A percentile compares a stretch with the other conserved stretches of the same genome.
Evolutionary conservation across 2,797 vertebrate species (phyloP).

Genomic region (Borostomias antarcticus): DNA sequence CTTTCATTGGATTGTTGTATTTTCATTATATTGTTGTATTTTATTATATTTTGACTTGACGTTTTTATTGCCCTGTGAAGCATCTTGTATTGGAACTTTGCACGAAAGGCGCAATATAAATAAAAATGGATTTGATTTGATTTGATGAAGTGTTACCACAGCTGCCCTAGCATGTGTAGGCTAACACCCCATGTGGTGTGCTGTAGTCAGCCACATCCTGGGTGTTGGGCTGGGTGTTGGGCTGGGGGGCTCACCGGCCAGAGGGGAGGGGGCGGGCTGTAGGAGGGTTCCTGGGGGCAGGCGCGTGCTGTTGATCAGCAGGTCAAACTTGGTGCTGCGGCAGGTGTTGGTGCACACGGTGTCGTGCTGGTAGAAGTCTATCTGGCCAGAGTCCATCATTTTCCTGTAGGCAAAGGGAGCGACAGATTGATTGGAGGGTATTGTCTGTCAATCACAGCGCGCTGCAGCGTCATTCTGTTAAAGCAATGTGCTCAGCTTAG

Average conservation of each 20-base stretch:
- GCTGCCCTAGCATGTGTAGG: not conserved
- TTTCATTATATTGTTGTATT: too few relatives aligned
- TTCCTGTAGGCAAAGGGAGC: constrained; percentile 77
- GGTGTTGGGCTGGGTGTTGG: not conserved
- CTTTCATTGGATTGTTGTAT: too few relatives aligned
- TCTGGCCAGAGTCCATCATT: constrained; percentile 96
- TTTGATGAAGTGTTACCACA: too few relatives aligned
- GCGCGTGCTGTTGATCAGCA: constrained; percentile 87
- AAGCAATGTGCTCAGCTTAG: not conserved
- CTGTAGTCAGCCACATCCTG: not conserved
- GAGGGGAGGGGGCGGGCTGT: constrained; percentile 78
- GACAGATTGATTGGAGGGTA: not conserved
- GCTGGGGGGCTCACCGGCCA: constrained; percentile 70
- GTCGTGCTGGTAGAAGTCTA: constrained; percentile 94
- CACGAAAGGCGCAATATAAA: too few relatives aligned
- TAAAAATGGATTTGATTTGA: too few relatives aligned
- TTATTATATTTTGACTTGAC: too few relatives aligned
- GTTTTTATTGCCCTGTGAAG: too few relatives aligned
- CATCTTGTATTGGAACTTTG: too few relatives aligned
- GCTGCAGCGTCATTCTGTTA: not conserved
- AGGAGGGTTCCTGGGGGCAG: constrained; percentile 80
- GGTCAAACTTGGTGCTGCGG: constrained; percentile 93
- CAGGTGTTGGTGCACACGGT: constrained; percentile 94
- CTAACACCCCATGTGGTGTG: not conserved
- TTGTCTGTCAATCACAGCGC: not conserved